Evolutionary conservation across 1,140 invertebrate genomes (phyloP).

Genomic region (Drosophila malerkotliana): DNA sequence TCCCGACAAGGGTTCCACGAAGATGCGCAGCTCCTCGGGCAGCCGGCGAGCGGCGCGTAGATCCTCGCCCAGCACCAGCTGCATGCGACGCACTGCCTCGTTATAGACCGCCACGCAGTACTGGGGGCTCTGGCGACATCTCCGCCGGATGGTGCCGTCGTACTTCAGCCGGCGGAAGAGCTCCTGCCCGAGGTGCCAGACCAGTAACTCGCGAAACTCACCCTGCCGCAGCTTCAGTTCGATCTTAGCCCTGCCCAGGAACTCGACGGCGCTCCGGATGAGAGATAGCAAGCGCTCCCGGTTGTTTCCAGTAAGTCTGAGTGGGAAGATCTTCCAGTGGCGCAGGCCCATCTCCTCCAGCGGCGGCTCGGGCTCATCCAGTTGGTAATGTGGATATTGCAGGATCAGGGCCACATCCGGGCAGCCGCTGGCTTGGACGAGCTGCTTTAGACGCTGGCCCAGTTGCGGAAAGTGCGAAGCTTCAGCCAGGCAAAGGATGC

Average conservation of each 20-base stretch:
- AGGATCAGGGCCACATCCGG: slow-evolving; percentile 48
- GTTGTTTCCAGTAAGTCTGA: slow-evolving; percentile 19
- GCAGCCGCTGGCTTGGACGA: slow-evolving; percentile 10
- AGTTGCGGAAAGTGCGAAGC: neutral
- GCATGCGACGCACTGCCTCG: slow-evolving; percentile 86
- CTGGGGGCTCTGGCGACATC: slow-evolving; percentile 85
- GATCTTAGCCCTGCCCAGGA: slow-evolving; percentile 28
- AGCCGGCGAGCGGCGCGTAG: too few species aligned
- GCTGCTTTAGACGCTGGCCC: neutral
- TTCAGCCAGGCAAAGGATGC: slow-evolving; percentile 55
- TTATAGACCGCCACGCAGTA: slow-evolving; percentile 88
- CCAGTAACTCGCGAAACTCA: slow-evolving; percentile 43
- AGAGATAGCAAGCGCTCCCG: slow-evolving; percentile 30
- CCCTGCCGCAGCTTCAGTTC: slow-evolving; percentile 21
- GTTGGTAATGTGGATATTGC: slow-evolving; percentile 51
- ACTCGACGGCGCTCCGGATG: slow-evolving; percentile 51
- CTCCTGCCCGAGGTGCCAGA: slow-evolving; percentile 84
- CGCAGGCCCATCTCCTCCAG: slow-evolving; percentile 36
- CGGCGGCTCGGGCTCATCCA: slow-evolving; percentile 44
- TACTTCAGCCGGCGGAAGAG: slow-evolving; percentile 87
- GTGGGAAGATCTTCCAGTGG: slow-evolving; percentile 19
- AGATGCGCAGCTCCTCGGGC: slow-evolving; percentile 85
- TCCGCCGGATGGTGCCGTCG: slow-evolving; percentile 83
- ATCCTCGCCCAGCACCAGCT: slow-evolving; percentile 86
- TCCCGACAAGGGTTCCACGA: slow-evolving; percentile 72